Evolutionary conservation across 2,113 vertebrate genomes (phyloP).

Genomic region (Xiphophorus couchianus): DNA sequence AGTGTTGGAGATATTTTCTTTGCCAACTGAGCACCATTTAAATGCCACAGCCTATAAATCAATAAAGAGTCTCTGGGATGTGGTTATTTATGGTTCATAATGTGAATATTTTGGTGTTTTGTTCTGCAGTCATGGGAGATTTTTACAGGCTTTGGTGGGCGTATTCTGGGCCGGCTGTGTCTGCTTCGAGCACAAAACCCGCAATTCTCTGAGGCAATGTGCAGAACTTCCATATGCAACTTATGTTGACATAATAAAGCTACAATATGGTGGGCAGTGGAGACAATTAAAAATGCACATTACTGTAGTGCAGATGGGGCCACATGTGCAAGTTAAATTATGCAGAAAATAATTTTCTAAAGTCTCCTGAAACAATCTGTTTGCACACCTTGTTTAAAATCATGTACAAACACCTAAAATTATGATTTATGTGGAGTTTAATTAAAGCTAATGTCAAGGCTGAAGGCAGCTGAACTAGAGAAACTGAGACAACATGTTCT

Average conservation of each 20-base stretch:
- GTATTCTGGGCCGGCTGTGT: too few relatives aligned
- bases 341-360: conserved; percentile 21
- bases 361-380: conserved; percentile 4
- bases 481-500: too few relatives aligned
- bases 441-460: conserved; percentile 4
- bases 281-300: conserved; percentile 11
- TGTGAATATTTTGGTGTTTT: neutral
- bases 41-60: too few relatives aligned
- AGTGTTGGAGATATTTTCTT: neutral
- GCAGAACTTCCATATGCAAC: conserved; percentile 1
- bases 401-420: conserved; percentile 2
- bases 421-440: conserved; percentile 11
- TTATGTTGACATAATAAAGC: conserved; percentile 18
- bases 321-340: conserved; percentile 25
- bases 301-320: conserved; percentile 17
- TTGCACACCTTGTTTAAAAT: conserved; percentile 20
- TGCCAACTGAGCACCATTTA: neutral
- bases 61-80: too few relatives aligned
- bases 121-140: neutral
- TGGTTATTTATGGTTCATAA: too few relatives aligned
- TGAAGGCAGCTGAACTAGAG: neutral
- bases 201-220: neutral
- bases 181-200: too few relatives aligned
- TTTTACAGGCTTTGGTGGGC: neutral
- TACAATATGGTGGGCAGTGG: neutral